Percentiles rank a stretch among this genome's conserved stretches.
These are phyloP conservation scores for Chiridota heheva DNA, from an alignment of 35 echinoderm and acorn worm species.

Conservation along the genomic window DNA sequence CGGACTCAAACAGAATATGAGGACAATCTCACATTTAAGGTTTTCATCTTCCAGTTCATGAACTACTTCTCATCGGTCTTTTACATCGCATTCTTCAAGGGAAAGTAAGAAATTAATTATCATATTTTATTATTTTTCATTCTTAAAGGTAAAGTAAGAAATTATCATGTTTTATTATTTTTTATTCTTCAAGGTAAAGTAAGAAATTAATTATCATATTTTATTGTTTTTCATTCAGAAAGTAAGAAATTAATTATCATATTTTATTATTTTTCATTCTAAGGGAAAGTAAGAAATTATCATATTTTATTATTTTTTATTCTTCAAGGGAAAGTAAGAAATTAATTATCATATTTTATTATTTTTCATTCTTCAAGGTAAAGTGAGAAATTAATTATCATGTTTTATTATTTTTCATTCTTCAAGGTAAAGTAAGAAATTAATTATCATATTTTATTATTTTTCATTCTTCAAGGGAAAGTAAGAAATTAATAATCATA, in stretches of 20 bases:
- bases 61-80: slow-evolving; percentile 99
- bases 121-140: not conserved
- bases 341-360: not conserved
- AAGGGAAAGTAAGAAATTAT: no score
- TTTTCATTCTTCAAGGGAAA: slow-evolving; percentile 99
- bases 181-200: no score
- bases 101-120: slow-evolving; percentile 77
- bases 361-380: not conserved
- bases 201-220: no score
- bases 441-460: no score
- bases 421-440: no score
- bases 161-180: no score
- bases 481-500: slow-evolving; percentile 54
- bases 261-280: no score
- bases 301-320: slow-evolving; percentile 98
- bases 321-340: slow-evolving; percentile 99
- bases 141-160: not conserved
- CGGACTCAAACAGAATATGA: slow-evolving; percentile 98
- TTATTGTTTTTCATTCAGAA: no score
- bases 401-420: no score
- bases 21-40: slow-evolving; percentile 98
- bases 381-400: not conserved
- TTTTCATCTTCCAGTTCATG: slow-evolving; percentile 97
- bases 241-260: slow-evolving; percentile 1
- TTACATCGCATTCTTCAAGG: slow-evolving; percentile 99